A percentile compares a stretch with the other conserved stretches of the same genome.
phyloP scores from a whole-genome alignment of 2,113 vertebrate genomes.

The Bostrychus sinensis region DNA sequence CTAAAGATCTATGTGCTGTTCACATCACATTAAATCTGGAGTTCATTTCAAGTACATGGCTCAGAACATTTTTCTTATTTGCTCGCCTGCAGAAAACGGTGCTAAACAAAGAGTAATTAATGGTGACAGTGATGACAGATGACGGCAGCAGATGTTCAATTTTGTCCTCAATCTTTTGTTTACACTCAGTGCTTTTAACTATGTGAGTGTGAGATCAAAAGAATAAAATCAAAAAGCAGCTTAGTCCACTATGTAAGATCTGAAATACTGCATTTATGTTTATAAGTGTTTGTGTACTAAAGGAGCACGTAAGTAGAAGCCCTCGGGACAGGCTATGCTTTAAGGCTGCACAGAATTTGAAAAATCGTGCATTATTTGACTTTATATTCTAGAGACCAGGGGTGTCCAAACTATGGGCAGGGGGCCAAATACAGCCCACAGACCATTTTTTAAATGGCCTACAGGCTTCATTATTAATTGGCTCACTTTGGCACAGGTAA shows the following conservation, averaged over 20 bases:
- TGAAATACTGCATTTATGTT: neutral
- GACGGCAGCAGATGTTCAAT: conserved; percentile 44
- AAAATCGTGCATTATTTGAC: neutral
- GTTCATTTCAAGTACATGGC: conserved; percentile 11
- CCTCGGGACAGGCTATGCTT: neutral
- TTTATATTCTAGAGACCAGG: no score
- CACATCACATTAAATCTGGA: conserved; percentile 13
- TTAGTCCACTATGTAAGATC: neutral
- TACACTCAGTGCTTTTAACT: conserved; percentile 22
- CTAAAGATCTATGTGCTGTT: conserved; percentile 14
- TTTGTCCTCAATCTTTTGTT: conserved; percentile 35
- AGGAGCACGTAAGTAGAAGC: neutral
- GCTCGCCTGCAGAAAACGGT: conserved; percentile 8
- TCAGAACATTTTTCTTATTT: conserved; percentile 5
- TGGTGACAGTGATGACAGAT: conserved; percentile 30
- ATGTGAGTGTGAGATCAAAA: conserved; percentile 75
- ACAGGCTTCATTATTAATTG: no score
- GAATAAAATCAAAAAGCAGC: conserved; percentile 34
- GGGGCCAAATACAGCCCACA: no score
- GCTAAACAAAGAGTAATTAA: conserved; percentile 36
- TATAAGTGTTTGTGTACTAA: conserved; percentile 14
- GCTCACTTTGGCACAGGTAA: no score
- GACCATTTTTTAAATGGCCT: no score
- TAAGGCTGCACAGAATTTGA: no score
- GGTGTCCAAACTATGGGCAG: no score